Evolutionary conservation across 2,113 vertebrate genomes (phyloP), one percentile per base, ranked within the genome.

Genomic region (Daboia siamensis): DNA sequence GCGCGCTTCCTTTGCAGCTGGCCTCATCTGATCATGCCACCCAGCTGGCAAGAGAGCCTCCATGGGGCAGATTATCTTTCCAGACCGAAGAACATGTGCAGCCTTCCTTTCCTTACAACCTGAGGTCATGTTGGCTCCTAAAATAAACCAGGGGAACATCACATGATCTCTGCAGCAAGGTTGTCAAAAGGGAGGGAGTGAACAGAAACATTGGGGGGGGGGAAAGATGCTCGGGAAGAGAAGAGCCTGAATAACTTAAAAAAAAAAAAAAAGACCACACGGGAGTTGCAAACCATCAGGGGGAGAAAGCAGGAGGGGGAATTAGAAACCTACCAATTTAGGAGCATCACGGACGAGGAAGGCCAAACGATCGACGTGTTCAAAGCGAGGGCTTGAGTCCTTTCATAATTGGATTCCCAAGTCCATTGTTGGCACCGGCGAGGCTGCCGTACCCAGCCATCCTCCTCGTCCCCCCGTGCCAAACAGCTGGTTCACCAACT

Each of bases 131-230:
- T 89, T 46, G 93, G 86, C 91, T 95, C 95, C 93, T 59, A 96
- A 97, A 97, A 97, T 96, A 97, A 96, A 93, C 93, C 89, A 33
- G 3, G 26, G 0, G 11, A 94, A 91, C 92, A 94, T 94, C 96
- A 97, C 94, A 90, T 44, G 93, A 93, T 93, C 93, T 91, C 61
- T 0, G 59, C 20, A 9, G 44, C 94, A 59, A 4, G 1, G 56
- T 91, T 64, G 57, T 91, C 52, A 55, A 51, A 4, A 48, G 24
- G 48, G 5, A 2, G 11, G 13, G 1, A 64, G 3, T 1, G 3
- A 24, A 4, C 21, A 54, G 5, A n/a, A 88, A 57, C 1, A 0
- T 8, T 12, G n/a, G 6, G 1, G 17, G 33, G n/a, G 6, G 1
- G 15, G n/a, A 29, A 23, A 29, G 26, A n/a, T 21, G 84, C 8